Evolutionary conservation across 2,888 invertebrate species (phyloP), one percentile per base, ranked within the genome.

Genomic region (Agrotis exclamationis): DNA sequence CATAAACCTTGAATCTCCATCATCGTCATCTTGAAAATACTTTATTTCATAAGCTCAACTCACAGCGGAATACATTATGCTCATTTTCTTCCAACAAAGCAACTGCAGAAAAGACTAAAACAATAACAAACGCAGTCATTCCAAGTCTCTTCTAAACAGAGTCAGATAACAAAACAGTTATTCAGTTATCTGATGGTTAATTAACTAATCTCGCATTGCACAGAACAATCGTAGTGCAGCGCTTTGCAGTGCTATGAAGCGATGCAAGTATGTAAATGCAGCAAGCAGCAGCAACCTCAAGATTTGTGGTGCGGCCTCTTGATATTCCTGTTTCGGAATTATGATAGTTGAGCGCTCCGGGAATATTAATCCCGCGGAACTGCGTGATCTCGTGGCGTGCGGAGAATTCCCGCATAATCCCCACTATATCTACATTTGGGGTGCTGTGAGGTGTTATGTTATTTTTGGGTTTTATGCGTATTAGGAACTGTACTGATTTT

Each of bases 361-460:
- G 93, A 93, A 93, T 93, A 93, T 91, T 92, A 92, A 94, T 90
- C 86, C 88, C 86, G 84, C 76, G 85, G 84, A 88, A 83, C 83
- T 83, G 80, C 67, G 80, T 83, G 81, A 84, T 83, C 72, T 63
- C 79, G 57, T 82, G 56, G 79, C 63, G 73, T 82, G 77, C 63
- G 45, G 78, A 65, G 82, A 70, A 78, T 82, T 63, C 78, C 58
- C 62, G 78, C 84, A 86, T 87, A 87, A 81, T 82, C 81, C 80
- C 44, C 63, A 73, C 72, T 84, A 65, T 68, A 63, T 70, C 78
- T 84, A 83, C 81, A 76, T 68, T 68, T 24, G 74, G 59, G 64
- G 63, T 71, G 76, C 63, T 63, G 71, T 68, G 75, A 77, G 70
- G 81, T 82, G 68, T 70, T 71, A 58, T 74, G 70, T 70, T 63